These are phyloP conservation scores for Leucopsar rothschildi DNA, from an alignment of 2,113 vertebrate genomes.

Conservation along the genomic window DNA sequence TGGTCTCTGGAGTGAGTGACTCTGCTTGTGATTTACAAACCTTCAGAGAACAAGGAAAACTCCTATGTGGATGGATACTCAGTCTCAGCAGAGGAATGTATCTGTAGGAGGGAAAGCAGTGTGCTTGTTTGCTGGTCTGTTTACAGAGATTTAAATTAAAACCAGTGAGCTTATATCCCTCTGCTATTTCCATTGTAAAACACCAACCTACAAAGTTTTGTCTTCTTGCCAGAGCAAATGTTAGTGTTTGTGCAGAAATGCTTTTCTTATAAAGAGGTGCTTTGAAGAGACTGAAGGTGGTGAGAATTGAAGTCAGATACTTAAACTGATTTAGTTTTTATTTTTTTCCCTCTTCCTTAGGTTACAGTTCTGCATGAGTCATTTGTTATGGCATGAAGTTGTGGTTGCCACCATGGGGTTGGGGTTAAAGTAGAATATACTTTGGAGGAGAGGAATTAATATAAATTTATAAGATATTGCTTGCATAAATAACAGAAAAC, in stretches of 20 bases:
- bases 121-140: background rate
- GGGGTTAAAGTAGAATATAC: slow-evolving; percentile 6
- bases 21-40: background rate
- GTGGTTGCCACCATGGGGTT: background rate
- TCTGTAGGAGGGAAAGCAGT: background rate
- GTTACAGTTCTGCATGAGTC: slow-evolving; percentile 8
- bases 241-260: background rate
- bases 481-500: slow-evolving; percentile 58
- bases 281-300: background rate
- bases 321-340: slow-evolving; percentile 30
- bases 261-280: background rate
- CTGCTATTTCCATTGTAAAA: background rate
- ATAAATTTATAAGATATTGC: slow-evolving; percentile 34
- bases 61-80: accelerated
- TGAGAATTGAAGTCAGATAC: background rate
- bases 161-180: background rate
- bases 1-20: background rate
- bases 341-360: slow-evolving; percentile 46
- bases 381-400: slow-evolving; percentile 31
- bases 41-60: background rate
- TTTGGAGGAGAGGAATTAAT: slow-evolving; percentile 19
- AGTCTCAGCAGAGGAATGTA: background rate
- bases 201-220: background rate
- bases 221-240: background rate
- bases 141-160: background rate